Percentiles rank a stretch among this genome's conserved stretches.
Evolutionary conservation across 2,797 vertebrate genomes (phyloP).

Genomic region (Salmo trutta): DNA sequence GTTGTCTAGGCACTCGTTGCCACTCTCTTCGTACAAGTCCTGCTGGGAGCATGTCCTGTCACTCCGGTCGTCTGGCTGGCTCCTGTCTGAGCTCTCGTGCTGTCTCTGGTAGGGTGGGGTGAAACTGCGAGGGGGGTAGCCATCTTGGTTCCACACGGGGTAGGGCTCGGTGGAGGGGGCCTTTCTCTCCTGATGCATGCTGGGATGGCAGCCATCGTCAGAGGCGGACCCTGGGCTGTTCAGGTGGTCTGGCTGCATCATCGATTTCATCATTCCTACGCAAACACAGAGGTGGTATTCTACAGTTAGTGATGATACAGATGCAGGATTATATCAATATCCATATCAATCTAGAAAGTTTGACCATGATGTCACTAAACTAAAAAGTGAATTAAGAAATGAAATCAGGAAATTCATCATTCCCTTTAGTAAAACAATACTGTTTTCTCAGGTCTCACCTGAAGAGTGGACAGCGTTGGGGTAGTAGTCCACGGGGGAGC

Average conservation of each 20-base stretch:
- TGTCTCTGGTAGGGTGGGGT: slow-evolving; percentile 88
- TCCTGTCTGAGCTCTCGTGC: slow-evolving; percentile 74
- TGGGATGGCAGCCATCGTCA: slow-evolving; percentile 85
- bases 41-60: slow-evolving; percentile 81
- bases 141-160: slow-evolving; percentile 89
- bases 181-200: slow-evolving; percentile 84
- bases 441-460: slow-evolving; percentile 69
- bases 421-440: background rate
- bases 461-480: slow-evolving; percentile 87
- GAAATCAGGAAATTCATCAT: background rate
- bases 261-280: slow-evolving; percentile 89
- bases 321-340: background rate
- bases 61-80: slow-evolving; percentile 79
- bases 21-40: slow-evolving; percentile 86
- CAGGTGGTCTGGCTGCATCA: slow-evolving; percentile 85
- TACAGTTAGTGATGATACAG: background rate
- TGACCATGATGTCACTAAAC: background rate
- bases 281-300: background rate
- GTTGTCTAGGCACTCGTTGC: slow-evolving; percentile 77
- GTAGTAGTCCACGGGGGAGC: slow-evolving; percentile 91
- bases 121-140: slow-evolving; percentile 86
- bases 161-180: slow-evolving; percentile 80
- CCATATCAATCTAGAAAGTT: background rate
- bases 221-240: slow-evolving; percentile 81
- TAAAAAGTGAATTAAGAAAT: background rate